Evolutionary conservation across 2,113 vertebrate species (phyloP).

Genomic region (Catharus minimus): DNA sequence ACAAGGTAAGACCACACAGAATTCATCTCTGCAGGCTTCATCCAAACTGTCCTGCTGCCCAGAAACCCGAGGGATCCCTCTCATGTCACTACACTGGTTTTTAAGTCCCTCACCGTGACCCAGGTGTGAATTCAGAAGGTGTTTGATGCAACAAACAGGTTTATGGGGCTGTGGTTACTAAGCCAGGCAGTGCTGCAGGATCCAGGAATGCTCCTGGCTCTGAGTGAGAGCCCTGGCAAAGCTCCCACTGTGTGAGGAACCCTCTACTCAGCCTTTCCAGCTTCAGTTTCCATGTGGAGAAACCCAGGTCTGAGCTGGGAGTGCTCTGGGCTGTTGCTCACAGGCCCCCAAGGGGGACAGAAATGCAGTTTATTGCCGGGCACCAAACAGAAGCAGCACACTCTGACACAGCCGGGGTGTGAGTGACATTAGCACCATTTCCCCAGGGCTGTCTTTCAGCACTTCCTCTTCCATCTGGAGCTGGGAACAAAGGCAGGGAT

Average conservation of each 20-base stretch:
- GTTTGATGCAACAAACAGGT: background rate
- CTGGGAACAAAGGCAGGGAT: background rate
- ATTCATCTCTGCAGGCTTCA: background rate
- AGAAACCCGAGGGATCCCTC: background rate
- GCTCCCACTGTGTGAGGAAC: background rate
- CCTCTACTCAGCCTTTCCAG: background rate
- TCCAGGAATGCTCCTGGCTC: background rate
- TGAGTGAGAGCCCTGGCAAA: background rate
- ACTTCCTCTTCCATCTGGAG: slow-evolving; percentile 3
- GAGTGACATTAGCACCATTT: background rate
- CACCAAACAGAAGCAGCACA: background rate
- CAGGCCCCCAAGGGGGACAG: background rate
- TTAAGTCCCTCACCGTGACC: background rate
- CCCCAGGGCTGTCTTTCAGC: background rate
- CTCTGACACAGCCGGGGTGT: background rate
- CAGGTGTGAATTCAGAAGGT: background rate
- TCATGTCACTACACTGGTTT: background rate
- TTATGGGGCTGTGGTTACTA: background rate
- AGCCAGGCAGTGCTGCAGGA: background rate
- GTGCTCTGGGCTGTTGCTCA: background rate
- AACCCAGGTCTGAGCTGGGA: background rate
- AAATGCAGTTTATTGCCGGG: background rate
- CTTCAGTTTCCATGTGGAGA: background rate
- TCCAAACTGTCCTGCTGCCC: background rate
- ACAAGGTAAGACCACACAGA: background rate